A percentile compares a stretch with the other conserved stretches of the same genome.
Evolutionary conservation across 2,113 vertebrate genomes (phyloP).

Genomic region (Andinoacara biseriatus): DNA sequence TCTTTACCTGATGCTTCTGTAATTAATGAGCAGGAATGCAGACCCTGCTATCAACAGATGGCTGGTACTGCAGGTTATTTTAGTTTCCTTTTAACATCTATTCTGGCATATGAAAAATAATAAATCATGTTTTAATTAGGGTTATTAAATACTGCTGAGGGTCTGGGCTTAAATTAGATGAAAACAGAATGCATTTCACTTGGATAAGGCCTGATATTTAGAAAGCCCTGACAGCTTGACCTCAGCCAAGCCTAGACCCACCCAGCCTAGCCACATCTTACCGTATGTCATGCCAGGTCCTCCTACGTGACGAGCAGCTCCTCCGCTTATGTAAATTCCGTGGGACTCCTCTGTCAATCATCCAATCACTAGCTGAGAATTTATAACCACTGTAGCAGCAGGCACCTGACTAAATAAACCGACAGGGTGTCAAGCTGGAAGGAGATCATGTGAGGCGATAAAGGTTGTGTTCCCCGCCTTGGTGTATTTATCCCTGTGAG

Average conservation of each 20-base stretch:
- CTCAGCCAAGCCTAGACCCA: conserved; percentile 27
- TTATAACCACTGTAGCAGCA: conserved; percentile 52
- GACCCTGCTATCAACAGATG: conserved; percentile 40
- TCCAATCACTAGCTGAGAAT: conserved; percentile 40
- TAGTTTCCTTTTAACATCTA: conserved; percentile 24
- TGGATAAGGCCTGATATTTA: conserved; percentile 24
- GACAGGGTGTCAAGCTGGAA: conserved; percentile 52
- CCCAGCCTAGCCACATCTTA: conserved; percentile 8
- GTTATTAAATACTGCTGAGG: conserved; percentile 17
- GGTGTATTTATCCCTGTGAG: conserved; percentile 45
- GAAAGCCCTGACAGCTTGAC: conserved; percentile 21
- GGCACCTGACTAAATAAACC: conserved; percentile 72
- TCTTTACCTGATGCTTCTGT: conserved; percentile 55
- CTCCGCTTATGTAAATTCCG: conserved; percentile 48
- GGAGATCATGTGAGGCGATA: conserved; percentile 53
- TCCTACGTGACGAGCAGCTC: conserved; percentile 50
- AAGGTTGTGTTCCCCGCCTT: conserved; percentile 44
- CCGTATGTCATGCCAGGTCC: conserved; percentile 33
- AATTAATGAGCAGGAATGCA: conserved; percentile 51
- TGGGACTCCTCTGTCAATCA: conserved; percentile 64
- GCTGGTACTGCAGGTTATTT: conserved; percentile 36
- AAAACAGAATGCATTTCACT: not conserved
- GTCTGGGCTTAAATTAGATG: not conserved
- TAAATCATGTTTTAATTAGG: conserved; percentile 17
- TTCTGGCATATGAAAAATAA: conserved; percentile 13